These are phyloP conservation scores for Melanotaenia nigrans DNA, from an alignment of 2,797 vertebrate genomes.

Conservation along the genomic window DNA sequence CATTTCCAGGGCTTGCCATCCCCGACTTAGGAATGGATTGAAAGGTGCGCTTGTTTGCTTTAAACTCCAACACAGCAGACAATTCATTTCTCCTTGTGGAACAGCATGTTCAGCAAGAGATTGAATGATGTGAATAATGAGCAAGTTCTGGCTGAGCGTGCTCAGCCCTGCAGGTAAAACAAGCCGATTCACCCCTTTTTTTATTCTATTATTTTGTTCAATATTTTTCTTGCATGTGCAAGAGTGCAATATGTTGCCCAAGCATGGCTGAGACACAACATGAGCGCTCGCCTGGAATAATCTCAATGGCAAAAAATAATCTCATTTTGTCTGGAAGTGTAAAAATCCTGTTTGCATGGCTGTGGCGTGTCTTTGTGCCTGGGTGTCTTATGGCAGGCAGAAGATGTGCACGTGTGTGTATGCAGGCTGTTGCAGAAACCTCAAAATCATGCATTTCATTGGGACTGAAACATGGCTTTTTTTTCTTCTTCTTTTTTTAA, in stretches of 20 bases:
- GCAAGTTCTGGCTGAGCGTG: slow-evolving; percentile 22
- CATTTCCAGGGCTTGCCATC: slow-evolving; percentile 35
- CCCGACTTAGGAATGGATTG: slow-evolving; percentile 46
- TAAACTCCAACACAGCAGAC: slow-evolving; percentile 51
- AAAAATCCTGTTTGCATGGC: slow-evolving; percentile 80
- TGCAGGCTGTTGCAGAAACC: slow-evolving; percentile 55
- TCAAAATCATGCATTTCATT: slow-evolving; percentile 57
- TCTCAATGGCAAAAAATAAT: slow-evolving; percentile 76
- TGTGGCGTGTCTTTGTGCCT: slow-evolving; percentile 67
- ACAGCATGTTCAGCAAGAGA: slow-evolving; percentile 27
- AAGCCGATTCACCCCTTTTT: slow-evolving; percentile 52
- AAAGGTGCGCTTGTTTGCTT: slow-evolving; percentile 52
- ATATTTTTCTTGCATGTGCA: slow-evolving; percentile 33
- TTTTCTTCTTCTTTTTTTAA: slow-evolving; percentile 10
- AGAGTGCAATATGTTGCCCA: slow-evolving; percentile 39
- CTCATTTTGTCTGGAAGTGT: slow-evolving; percentile 79
- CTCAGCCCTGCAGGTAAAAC: slow-evolving; percentile 59
- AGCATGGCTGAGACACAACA: slow-evolving; percentile 60
- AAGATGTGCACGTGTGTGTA: slow-evolving; percentile 35
- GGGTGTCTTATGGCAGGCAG: slow-evolving; percentile 67
- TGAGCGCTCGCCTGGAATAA: slow-evolving; percentile 68
- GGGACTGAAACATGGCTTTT: slow-evolving; percentile 41
- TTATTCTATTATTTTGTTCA: not conserved
- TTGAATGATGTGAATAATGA: slow-evolving; percentile 69
- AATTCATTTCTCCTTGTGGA: slow-evolving; percentile 57